These are phyloP conservation scores for Petrophora chlorosata DNA, from an alignment of 2,888 invertebrate species.

Conservation along the genomic window DNA sequence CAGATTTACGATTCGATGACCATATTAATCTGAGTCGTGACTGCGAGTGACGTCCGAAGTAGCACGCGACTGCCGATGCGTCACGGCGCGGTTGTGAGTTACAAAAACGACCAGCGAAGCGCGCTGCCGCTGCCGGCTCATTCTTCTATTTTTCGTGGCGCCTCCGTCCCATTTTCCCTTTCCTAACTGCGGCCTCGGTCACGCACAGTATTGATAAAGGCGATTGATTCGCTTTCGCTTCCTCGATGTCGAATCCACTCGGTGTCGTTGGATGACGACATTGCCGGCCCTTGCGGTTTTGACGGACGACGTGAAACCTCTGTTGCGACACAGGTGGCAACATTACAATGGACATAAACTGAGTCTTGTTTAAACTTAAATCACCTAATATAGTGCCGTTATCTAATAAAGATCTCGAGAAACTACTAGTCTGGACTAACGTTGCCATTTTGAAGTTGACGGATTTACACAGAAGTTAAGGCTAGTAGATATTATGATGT, in stretches of 20 bases:
- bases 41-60: constrained; percentile 54
- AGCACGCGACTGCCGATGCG: constrained; percentile 63
- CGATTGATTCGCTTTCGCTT: constrained; percentile 82
- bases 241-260: constrained; percentile 47
- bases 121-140: constrained; percentile 63
- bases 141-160: constrained; percentile 70
- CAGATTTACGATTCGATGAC: constrained; percentile 53
- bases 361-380: constrained; percentile 29
- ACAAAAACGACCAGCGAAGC: constrained; percentile 60
- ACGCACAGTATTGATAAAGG: constrained; percentile 72
- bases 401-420: constrained; percentile 39
- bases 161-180: constrained; percentile 76
- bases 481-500: constrained; percentile 15
- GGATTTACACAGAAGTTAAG: constrained; percentile 34
- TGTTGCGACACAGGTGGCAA: constrained; percentile 47
- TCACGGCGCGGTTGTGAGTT: constrained; percentile 51
- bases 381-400: constrained; percentile 28
- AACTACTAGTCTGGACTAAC: constrained; percentile 27
- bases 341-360: constrained; percentile 31
- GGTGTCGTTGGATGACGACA: constrained; percentile 63
- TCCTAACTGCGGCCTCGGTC: constrained; percentile 79
- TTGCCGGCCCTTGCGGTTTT: constrained; percentile 67
- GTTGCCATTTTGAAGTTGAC: constrained; percentile 37
- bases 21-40: constrained; percentile 66
- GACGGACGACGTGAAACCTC: constrained; percentile 57